A percentile compares a stretch with the other conserved stretches of the same genome.
Conservation (phyloP, 1,140 invertebrate genomes). For the Hydropsyche tenuis region DNA sequence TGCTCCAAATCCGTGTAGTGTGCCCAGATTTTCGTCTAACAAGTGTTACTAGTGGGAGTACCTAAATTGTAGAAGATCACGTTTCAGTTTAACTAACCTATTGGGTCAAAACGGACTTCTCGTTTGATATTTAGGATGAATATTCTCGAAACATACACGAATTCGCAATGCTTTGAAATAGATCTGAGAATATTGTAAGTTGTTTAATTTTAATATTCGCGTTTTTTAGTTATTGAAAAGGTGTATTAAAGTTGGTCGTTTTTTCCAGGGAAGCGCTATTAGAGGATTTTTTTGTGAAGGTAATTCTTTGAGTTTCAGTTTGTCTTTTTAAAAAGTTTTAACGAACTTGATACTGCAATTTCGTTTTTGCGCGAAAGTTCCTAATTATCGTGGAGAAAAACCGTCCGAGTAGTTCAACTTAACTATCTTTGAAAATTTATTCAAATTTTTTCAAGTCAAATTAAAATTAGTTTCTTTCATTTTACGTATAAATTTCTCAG, state of each 20-base stretch:
- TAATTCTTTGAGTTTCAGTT: background rate
- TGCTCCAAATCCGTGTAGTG: too few species aligned
- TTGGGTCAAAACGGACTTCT: slow-evolving; percentile 16
- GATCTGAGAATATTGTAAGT: slow-evolving; percentile 6
- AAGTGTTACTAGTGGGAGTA: slow-evolving; percentile 2
- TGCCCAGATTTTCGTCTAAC: background rate
- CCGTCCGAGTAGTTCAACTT: background rate
- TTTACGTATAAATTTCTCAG: too few species aligned
- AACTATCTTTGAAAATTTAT: background rate
- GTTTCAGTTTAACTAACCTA: slow-evolving; percentile 27
- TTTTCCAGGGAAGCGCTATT: background rate
- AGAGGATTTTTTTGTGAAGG: background rate
- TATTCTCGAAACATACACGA: background rate
- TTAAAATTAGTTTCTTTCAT: background rate
- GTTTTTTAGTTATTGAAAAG: background rate
- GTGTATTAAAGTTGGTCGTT: background rate
- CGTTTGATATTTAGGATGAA: background rate
- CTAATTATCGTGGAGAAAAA: slow-evolving; percentile 4
- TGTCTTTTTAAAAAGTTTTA: background rate
- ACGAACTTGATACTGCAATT: background rate
- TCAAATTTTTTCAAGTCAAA: background rate
- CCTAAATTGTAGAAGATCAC: slow-evolving; percentile 19
- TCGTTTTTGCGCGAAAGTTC: background rate
- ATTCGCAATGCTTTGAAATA: too few species aligned
- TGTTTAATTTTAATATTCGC: background rate